These are phyloP conservation scores for Cordilura impudica DNA, from an alignment of 2,888 invertebrate genomes.

Conservation along the genomic window DNA sequence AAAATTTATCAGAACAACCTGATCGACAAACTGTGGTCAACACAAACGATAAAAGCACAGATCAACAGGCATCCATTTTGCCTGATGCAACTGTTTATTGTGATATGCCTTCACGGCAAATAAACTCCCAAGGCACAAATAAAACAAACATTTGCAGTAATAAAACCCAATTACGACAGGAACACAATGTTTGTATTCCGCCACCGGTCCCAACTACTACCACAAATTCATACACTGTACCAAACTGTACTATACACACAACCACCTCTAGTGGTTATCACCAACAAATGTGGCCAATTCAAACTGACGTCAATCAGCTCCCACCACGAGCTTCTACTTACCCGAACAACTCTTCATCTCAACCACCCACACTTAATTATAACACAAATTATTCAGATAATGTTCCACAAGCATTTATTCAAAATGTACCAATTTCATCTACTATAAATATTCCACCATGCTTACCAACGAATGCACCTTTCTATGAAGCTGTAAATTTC, in stretches of 20 bases:
- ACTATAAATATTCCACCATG: not conserved
- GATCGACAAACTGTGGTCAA: not conserved
- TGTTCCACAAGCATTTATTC: not conserved
- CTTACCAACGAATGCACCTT: not conserved
- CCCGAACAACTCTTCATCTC: too few species aligned
- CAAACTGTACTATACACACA: slow-evolving; percentile 10
- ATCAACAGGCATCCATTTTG: not conserved
- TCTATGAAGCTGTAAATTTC: too few species aligned
- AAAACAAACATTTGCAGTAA: not conserved
- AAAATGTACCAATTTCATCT: not conserved
- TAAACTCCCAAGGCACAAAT: too few species aligned
- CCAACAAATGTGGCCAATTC: not conserved
- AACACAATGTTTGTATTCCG: not conserved
- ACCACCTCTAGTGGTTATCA: not conserved
- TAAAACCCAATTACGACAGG: not conserved
- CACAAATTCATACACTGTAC: too few species aligned
- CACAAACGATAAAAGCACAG: not conserved
- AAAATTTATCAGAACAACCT: too few species aligned
- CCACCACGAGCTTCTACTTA: not conserved
- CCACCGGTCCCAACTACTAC: not conserved
- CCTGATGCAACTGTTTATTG: too few species aligned
- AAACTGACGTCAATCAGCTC: not conserved
- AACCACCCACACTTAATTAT: not conserved
- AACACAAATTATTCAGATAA: not conserved
- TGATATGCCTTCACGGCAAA: too few species aligned